Evolutionary conservation across 1,140 invertebrate genomes (phyloP).

Genomic region (Apolygus lucorum): DNA sequence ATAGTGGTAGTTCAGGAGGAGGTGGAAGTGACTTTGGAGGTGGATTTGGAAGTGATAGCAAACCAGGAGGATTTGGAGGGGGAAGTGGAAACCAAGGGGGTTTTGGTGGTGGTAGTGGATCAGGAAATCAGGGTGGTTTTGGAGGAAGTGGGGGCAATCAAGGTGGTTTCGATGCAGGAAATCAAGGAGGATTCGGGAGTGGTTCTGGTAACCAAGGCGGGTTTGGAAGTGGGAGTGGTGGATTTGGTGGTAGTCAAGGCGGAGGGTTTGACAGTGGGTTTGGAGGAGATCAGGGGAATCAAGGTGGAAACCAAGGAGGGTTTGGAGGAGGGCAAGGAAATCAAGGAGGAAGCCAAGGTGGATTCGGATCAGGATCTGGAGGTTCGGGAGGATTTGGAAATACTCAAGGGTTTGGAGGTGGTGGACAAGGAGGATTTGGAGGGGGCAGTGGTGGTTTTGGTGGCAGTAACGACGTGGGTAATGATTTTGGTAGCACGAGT

Average conservation of each 20-base stretch:
- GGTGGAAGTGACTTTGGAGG: neutral
- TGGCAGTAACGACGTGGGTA: neutral
- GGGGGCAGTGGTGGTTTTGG: neutral
- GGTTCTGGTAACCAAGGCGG: constrained; percentile 4
- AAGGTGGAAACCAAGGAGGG: neutral
- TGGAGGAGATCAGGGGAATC: neutral
- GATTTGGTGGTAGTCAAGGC: neutral
- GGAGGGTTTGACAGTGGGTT: neutral
- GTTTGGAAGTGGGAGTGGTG: neutral
- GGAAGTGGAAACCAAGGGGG: neutral
- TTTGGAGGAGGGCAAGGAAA: neutral
- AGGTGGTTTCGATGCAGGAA: neutral
- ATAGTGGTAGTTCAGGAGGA: neutral
- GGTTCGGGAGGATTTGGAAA: neutral
- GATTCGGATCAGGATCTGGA: neutral
- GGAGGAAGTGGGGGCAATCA: neutral
- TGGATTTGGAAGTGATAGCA: neutral
- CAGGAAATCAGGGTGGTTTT: neutral
- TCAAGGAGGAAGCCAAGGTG: neutral
- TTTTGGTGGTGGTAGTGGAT: constrained; percentile 7
- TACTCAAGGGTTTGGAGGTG: neutral
- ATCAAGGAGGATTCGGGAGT: constrained; percentile 1
- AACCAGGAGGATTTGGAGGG: constrained; percentile 14
- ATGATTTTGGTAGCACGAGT: neutral
- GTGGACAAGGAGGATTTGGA: neutral